phyloP scores from a whole-genome alignment of 1,140 invertebrate genomes.

The Tetraneura akinire region DNA sequence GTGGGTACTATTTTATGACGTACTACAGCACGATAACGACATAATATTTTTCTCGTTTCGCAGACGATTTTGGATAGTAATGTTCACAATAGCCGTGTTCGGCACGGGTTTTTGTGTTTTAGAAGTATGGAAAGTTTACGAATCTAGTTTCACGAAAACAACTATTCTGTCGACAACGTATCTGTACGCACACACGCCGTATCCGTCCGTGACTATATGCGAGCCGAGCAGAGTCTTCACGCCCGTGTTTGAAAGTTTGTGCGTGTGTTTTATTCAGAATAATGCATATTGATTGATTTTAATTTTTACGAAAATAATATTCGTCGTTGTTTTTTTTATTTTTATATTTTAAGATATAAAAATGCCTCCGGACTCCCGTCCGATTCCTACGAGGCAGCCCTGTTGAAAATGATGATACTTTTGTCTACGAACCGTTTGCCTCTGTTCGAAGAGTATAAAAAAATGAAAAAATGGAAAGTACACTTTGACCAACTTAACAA shows the following conservation, averaged over 20 bases:
- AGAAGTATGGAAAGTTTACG: slow-evolving; percentile 42
- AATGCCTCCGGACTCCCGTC: background rate
- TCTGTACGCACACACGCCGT: slow-evolving; percentile 55
- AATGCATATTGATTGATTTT: too few species aligned
- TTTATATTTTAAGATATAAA: background rate
- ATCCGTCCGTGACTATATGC: slow-evolving; percentile 57
- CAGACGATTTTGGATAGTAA: slow-evolving; percentile 50
- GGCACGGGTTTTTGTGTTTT: slow-evolving; percentile 26
- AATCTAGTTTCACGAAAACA: slow-evolving; percentile 42
- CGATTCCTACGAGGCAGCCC: slow-evolving; percentile 4
- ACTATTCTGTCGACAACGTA: slow-evolving; percentile 53
- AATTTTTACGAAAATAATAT: background rate
- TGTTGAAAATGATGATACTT: background rate
- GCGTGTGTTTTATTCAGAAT: background rate
- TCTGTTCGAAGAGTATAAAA: background rate
- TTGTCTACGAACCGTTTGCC: slow-evolving; percentile 4
- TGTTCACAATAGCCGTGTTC: slow-evolving; percentile 34
- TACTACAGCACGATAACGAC: too few species aligned
- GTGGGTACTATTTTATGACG: too few species aligned
- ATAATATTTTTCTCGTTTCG: background rate
- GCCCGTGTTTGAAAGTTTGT: slow-evolving; percentile 49
- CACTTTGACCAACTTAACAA: slow-evolving; percentile 13
- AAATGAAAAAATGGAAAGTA: slow-evolving; percentile 8
- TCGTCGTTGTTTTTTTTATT: background rate
- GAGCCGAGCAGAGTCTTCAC: slow-evolving; percentile 55